Evolutionary conservation across 2,113 vertebrate genomes (phyloP).

Genomic region (Seriola rivoliana): DNA sequence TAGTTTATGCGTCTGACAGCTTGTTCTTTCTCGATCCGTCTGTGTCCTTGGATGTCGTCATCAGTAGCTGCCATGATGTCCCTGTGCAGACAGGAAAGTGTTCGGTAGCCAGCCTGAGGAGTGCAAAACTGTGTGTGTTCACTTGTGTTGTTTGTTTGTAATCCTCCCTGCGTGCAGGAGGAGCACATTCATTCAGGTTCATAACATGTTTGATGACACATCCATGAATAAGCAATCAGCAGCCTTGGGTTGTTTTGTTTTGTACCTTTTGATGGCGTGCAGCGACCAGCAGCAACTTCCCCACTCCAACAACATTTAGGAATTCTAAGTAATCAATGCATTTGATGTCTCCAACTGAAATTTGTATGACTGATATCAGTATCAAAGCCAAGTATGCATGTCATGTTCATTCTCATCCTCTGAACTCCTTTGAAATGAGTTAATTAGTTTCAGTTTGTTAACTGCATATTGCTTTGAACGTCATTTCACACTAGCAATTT

Average conservation of each 20-base stretch:
- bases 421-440: constrained; percentile 59
- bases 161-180: not conserved
- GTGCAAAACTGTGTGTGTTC: not conserved
- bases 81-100: not conserved
- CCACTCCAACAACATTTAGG: not conserved
- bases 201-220: constrained; percentile 35
- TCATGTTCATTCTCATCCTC: constrained; percentile 62
- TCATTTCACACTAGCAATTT: constrained; percentile 75
- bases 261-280: constrained; percentile 9
- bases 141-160: constrained; percentile 2
- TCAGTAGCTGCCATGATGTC: constrained; percentile 29
- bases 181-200: constrained; percentile 2
- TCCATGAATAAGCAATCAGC: constrained; percentile 39
- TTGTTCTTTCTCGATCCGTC: not conserved
- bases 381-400: constrained; percentile 51
- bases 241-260: constrained; percentile 23
- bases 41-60: constrained; percentile 19
- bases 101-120: constrained; percentile 14
- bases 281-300: constrained; percentile 26
- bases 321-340: constrained; percentile 45
- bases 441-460: constrained; percentile 71
- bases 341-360: constrained; percentile 47
- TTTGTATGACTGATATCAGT: constrained; percentile 40
- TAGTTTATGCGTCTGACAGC: not conserved
- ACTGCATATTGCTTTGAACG: constrained; percentile 65